Conservation (phyloP, 2,113 vertebrate genomes). For the Chloebia gouldiae region DNA sequence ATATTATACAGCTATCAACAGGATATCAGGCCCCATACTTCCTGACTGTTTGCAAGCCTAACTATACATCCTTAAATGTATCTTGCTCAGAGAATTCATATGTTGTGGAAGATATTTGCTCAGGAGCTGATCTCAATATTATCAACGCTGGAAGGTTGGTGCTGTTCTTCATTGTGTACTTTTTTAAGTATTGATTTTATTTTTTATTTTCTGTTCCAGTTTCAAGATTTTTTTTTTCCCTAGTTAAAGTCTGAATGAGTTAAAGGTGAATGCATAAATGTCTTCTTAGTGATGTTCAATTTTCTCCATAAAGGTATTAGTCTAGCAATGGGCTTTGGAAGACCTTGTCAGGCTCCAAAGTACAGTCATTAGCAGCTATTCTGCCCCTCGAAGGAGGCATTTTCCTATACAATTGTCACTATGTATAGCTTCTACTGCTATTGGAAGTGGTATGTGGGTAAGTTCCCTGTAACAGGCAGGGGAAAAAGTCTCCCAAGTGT, state of each 20-base stretch:
- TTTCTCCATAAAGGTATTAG: neutral
- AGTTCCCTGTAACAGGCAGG: neutral
- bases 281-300: neutral
- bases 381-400: neutral
- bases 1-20: constrained; percentile 95
- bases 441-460: neutral
- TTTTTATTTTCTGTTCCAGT: neutral
- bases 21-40: constrained; percentile 96
- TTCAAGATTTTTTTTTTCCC: neutral
- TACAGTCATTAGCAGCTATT: neutral
- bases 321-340: neutral
- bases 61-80: constrained; percentile 91
- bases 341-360: neutral
- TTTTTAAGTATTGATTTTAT: neutral
- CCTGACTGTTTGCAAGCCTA: constrained; percentile 97
- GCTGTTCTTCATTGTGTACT: neutral
- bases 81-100: constrained; percentile 95
- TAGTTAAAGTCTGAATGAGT: neutral
- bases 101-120: constrained; percentile 94
- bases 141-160: constrained; percentile 94
- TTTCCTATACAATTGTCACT: neutral
- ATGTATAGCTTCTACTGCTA: neutral
- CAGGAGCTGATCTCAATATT: constrained; percentile 83
- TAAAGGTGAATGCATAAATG: neutral
- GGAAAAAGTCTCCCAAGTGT: neutral